Conservation (phyloP, 1,140 invertebrate genomes). For the Cryptotermes secundus region DNA sequence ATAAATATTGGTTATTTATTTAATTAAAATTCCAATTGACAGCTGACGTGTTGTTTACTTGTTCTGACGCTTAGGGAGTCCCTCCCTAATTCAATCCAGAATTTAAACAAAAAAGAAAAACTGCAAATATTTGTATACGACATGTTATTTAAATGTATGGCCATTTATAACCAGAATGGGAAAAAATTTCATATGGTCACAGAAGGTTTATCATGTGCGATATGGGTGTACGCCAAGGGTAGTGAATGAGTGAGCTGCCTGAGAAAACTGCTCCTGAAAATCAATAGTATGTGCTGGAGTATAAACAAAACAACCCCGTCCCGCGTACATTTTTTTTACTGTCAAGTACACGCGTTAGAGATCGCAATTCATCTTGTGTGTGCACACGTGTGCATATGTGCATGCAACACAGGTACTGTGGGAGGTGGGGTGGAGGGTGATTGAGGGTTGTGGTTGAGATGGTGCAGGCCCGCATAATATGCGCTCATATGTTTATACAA, state of each 20-base stretch:
- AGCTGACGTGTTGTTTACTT: slow-evolving; percentile 16
- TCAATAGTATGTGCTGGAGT: not conserved
- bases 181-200: slow-evolving; percentile 6
- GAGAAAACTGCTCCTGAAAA: not conserved
- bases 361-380: slow-evolving; percentile 19
- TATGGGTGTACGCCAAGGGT: not conserved
- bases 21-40: slow-evolving; percentile 18
- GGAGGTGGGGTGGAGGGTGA: not conserved
- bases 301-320: not conserved
- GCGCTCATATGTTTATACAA: slow-evolving; percentile 1
- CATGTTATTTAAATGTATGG: slow-evolving; percentile 18
- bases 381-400: slow-evolving; percentile 10
- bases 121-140: slow-evolving; percentile 3
- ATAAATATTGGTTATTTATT: slow-evolving; percentile 19
- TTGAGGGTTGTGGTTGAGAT: slow-evolving; percentile 13
- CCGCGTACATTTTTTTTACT: not conserved
- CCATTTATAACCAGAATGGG: not conserved
- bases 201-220: not conserved
- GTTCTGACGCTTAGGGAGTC: slow-evolving; percentile 5
- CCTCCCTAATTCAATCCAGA: slow-evolving; percentile 1
- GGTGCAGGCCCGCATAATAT: not conserved
- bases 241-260: not conserved
- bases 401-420: not conserved
- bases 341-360: slow-evolving; percentile 12
- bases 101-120: slow-evolving; percentile 21